These are phyloP conservation scores for Lycophotia porphyrea DNA, from an alignment of 2,888 invertebrate genomes.

Conservation along the genomic window DNA sequence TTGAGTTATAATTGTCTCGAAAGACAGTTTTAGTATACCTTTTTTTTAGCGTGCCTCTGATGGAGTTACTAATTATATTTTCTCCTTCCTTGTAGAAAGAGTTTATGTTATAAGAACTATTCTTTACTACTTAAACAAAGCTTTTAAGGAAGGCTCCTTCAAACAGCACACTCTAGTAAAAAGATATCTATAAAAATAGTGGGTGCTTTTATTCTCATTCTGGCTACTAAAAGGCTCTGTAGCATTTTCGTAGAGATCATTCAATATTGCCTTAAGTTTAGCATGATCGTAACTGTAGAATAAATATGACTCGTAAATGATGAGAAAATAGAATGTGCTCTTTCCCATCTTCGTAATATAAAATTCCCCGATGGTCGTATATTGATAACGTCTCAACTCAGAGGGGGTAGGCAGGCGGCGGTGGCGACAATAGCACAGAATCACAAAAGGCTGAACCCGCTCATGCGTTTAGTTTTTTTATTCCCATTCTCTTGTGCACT, in stretches of 20 bases:
- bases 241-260: slow-evolving; percentile 19
- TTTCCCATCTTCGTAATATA: slow-evolving; percentile 21
- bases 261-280: background rate
- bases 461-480: slow-evolving; percentile 21
- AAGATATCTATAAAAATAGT: slow-evolving; percentile 17
- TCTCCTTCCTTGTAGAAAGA: slow-evolving; percentile 7
- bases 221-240: slow-evolving; percentile 17
- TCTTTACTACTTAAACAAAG: slow-evolving; percentile 1
- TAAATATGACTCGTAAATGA: slow-evolving; percentile 42
- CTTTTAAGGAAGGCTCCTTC: background rate
- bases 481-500: slow-evolving; percentile 6
- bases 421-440: slow-evolving; percentile 12
- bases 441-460: slow-evolving; percentile 21
- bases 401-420: slow-evolving; percentile 8
- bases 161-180: background rate
- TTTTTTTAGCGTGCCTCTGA: background rate
- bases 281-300: slow-evolving; percentile 30
- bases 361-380: slow-evolving; percentile 17
- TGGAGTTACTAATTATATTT: slow-evolving; percentile 4
- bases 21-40: background rate
- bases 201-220: slow-evolving; percentile 5
- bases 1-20: slow-evolving; percentile 14
- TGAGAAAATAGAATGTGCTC: slow-evolving; percentile 34
- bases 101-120: slow-evolving; percentile 13
- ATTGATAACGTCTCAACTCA: slow-evolving; percentile 29